phyloP scores from a whole-genome alignment of 1,140 invertebrate species.

The Calliopsis andreniformis region DNA sequence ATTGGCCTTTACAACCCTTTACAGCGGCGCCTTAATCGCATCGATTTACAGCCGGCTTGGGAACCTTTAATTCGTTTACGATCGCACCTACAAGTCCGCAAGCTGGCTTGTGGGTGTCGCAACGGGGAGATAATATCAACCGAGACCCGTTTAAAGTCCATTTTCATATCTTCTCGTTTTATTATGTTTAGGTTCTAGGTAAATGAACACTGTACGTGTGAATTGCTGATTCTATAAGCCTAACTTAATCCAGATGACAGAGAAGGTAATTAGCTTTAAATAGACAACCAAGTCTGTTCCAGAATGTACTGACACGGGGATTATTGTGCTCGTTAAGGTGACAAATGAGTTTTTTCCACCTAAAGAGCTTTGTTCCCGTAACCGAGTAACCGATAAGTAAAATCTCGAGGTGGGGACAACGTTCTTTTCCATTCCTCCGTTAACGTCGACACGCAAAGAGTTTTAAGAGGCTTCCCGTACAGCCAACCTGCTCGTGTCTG shows the following conservation, averaged over 20 bases:
- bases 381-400: constrained; percentile 46
- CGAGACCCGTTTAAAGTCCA: constrained; percentile 37
- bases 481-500: background rate
- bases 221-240: too few species aligned
- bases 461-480: constrained; percentile 71
- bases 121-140: constrained; percentile 30
- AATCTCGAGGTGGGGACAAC: constrained; percentile 8
- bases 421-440: constrained; percentile 49
- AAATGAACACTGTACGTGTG: too few species aligned
- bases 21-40: constrained; percentile 72
- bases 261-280: too few species aligned
- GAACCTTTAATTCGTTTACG: constrained; percentile 76
- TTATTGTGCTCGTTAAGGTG: background rate
- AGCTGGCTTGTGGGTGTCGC: constrained; percentile 24
- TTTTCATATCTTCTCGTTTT: constrained; percentile 19
- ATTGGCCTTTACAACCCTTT: constrained; percentile 72
- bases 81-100: constrained; percentile 57
- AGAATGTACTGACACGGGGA: background rate
- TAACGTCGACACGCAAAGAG: constrained; percentile 66
- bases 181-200: too few species aligned
- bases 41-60: constrained; percentile 72
- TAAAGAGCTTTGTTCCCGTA: constrained; percentile 20
- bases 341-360: constrained; percentile 35
- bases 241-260: too few species aligned
- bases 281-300: too few species aligned